A percentile compares a stretch with the other conserved stretches of the same genome.
Conservation (phyloP, 1,140 invertebrate species). For the Pogonomyrmex californicus region DNA sequence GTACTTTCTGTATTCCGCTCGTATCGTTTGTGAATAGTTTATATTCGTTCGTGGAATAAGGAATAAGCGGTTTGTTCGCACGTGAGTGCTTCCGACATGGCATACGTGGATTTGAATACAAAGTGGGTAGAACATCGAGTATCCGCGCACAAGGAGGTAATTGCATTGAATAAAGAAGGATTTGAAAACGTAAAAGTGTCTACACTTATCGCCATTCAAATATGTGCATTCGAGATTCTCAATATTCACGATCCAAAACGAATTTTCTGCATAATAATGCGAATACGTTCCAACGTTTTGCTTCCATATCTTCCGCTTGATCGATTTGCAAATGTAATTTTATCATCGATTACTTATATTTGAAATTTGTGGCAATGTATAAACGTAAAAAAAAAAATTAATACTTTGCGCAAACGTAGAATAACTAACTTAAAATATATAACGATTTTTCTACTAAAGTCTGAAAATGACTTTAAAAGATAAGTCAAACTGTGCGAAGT, state of each 20-base stretch:
- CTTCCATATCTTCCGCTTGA: conserved; percentile 9
- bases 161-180: conserved; percentile 72
- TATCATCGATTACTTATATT: conserved; percentile 35
- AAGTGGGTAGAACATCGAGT: conserved; percentile 63
- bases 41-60: conserved; percentile 74
- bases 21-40: conserved; percentile 72
- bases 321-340: conserved; percentile 28
- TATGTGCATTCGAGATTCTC: conserved; percentile 57
- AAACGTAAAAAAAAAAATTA: not conserved
- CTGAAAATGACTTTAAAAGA: not conserved
- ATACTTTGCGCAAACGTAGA: not conserved
- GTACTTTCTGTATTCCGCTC: conserved; percentile 69
- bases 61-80: conserved; percentile 76
- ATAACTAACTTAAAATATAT: not conserved
- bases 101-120: conserved; percentile 76
- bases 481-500: not conserved
- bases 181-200: conserved; percentile 67
- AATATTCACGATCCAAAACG: conserved; percentile 63
- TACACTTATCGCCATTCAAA: conserved; percentile 56
- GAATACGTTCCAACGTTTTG: not conserved
- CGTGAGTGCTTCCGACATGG: conserved; percentile 72
- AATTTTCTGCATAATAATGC: conserved; percentile 47
- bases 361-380: not conserved
- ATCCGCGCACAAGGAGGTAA: conserved; percentile 68
- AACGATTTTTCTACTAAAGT: not conserved